A percentile compares a stretch with the other conserved stretches of the same genome.
Conservation (phyloP, 1,140 invertebrate genomes). For the Aphidius ervi region DNA sequence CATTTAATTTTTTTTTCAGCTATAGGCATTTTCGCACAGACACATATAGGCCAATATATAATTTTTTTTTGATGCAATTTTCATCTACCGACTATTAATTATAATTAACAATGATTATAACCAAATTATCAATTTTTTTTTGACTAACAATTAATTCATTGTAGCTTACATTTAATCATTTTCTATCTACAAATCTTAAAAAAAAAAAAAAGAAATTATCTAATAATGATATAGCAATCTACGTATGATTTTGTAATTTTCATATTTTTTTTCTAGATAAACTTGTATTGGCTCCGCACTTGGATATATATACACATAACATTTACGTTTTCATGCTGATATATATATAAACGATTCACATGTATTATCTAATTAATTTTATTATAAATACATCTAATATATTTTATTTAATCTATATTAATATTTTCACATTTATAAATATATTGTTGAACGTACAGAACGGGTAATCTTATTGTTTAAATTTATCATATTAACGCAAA, state of each 20-base stretch:
- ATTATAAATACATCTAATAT: constrained; percentile 7
- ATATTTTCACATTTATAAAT: too few relatives aligned
- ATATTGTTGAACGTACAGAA: too few relatives aligned
- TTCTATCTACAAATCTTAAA: neutral
- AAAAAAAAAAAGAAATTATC: neutral
- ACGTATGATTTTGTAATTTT: neutral
- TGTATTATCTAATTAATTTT: constrained; percentile 1
- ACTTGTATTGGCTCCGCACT: constrained; percentile 26
- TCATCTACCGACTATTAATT: neutral
- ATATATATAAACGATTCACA: constrained; percentile 24
- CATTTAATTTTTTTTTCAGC: too few relatives aligned
- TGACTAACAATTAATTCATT: neutral
- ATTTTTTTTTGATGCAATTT: neutral
- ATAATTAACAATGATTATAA: too few relatives aligned
- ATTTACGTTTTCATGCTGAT: constrained; percentile 26
- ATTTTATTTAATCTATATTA: constrained; percentile 14
- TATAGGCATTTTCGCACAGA: too few relatives aligned
- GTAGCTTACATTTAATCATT: neutral
- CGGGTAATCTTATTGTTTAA: too few relatives aligned
- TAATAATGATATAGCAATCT: constrained; percentile 10
- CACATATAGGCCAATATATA: too few relatives aligned
- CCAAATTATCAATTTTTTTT: neutral
- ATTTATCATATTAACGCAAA: too few relatives aligned
- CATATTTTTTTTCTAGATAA: constrained; percentile 26
- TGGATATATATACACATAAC: too few relatives aligned